Evolutionary conservation across 2,888 invertebrate genomes (phyloP).

Genomic region (Morpho achilles): DNA sequence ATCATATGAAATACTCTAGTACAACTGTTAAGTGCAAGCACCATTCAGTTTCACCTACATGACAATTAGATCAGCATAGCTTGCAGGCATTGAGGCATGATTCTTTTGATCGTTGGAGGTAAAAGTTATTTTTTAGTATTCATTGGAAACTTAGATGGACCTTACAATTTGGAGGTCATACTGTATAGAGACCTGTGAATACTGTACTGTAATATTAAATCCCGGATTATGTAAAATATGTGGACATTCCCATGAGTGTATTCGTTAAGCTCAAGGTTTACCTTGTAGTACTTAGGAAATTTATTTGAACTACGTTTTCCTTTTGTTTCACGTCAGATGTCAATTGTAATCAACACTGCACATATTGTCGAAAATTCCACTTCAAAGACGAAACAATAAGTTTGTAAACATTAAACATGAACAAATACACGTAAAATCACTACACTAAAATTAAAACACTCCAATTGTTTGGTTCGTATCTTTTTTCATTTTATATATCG

Average conservation of each 20-base stretch:
- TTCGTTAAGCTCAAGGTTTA: constrained; percentile 34
- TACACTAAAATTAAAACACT: constrained; percentile 34
- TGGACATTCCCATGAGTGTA: constrained; percentile 16
- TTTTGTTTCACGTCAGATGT: constrained; percentile 67
- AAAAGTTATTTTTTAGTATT: not conserved
- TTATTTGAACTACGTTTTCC: constrained; percentile 51
- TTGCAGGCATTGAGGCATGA: constrained; percentile 6
- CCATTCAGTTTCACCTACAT: constrained; percentile 56
- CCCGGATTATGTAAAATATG: constrained; percentile 14
- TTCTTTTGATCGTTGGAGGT: not conserved
- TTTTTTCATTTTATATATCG: constrained; percentile 39
- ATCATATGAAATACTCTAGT: not conserved
- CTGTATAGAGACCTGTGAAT: constrained; percentile 49
- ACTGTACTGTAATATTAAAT: no score
- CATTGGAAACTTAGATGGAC: constrained; percentile 39
- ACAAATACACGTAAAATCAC: constrained; percentile 38
- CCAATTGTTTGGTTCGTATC: constrained; percentile 31
- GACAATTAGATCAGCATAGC: constrained; percentile 41
- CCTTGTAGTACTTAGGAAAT: constrained; percentile 35
- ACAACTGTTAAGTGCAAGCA: constrained; percentile 37
- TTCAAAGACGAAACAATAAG: constrained; percentile 41
- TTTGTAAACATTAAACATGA: constrained; percentile 35
- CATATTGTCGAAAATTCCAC: constrained; percentile 59
- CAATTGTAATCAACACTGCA: constrained; percentile 73
- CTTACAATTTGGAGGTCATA: constrained; percentile 59